phyloP scores from a whole-genome alignment of 2,113 vertebrate genomes.

The Aplodontia rufa region DNA sequence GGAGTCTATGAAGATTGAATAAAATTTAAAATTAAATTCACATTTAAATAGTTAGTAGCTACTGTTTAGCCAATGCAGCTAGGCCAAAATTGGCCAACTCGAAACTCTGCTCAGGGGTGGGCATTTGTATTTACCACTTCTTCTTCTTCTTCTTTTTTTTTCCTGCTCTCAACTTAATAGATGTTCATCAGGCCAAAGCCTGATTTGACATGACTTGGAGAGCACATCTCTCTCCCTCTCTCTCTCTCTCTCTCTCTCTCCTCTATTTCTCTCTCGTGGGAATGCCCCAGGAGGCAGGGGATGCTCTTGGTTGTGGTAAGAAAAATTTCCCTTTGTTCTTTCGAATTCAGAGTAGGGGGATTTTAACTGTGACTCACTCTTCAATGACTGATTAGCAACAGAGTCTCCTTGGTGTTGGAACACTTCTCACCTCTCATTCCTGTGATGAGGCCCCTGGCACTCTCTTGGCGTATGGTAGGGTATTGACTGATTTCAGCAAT shows the following conservation, averaged over 20 bases:
- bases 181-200: background rate
- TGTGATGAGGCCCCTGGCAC: background rate
- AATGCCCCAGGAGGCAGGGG: constrained; percentile 45
- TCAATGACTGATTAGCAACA: constrained; percentile 33
- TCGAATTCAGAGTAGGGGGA: constrained; percentile 47
- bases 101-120: background rate
- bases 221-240: no score
- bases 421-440: background rate
- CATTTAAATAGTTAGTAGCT: background rate
- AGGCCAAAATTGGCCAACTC: background rate
- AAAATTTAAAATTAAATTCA: no score
- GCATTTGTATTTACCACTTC: background rate
- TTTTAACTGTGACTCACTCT: constrained; percentile 73
- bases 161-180: no score
- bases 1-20: no score
- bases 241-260: no score
- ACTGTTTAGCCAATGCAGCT: background rate
- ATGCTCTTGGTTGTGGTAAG: constrained; percentile 55
- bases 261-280: no score
- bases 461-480: background rate
- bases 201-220: constrained; percentile 6
- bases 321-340: constrained; percentile 70
- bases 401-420: background rate
- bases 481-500: background rate
- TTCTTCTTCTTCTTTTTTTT: background rate